Evolutionary conservation across 1,140 invertebrate species (phyloP), one percentile per base, ranked within the genome.

Genomic region (Heterodera schachtii): DNA sequence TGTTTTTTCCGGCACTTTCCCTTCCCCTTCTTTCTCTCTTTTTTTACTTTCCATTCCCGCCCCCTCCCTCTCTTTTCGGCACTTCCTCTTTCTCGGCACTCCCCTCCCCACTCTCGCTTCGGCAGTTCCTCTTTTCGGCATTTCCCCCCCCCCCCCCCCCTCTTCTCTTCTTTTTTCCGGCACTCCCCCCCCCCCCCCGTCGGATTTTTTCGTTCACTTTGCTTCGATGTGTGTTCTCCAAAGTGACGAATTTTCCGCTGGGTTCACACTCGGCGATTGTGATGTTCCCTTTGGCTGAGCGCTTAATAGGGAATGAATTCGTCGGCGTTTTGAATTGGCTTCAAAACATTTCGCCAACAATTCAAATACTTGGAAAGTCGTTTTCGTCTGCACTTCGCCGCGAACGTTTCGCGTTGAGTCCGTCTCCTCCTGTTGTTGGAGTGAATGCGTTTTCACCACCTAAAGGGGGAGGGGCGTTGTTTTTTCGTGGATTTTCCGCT

Each of bases 321-420:
- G 1, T 77, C 19, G 19, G 13, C 19, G 13, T 19, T 69, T 78
- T 85, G 83, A 60, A 81, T 80, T 31, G 80, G 79, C 46, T 86
- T 74, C 84, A 91, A 64, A 64, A 64, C 57, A 64, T 64, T 64
- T 64, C 11, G 57, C 57, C 57, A 64, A 52, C 49, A 6, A 52
- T 31, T 31, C 31, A 31, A 31, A 31, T 31, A 64, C 57, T 19
- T 64, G 92, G 89, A 91, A 92, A 43, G 92, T 92, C 0, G 92
- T 92, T 81, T 91, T 92, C 44, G 91, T 91, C 31, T 90, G 90
- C 64, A 92, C 91, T 82, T 92, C 91, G 16, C 91, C 91, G 44
- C 88, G 84, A 21, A 89, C 88, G 70, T 89, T 89, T 41, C 88
- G 85, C n/a, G 88, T 90, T 11, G 89, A 90, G 75, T 89, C 88